Conservation (phyloP, 2,113 vertebrate species). For the Tylochromis polylepis region DNA sequence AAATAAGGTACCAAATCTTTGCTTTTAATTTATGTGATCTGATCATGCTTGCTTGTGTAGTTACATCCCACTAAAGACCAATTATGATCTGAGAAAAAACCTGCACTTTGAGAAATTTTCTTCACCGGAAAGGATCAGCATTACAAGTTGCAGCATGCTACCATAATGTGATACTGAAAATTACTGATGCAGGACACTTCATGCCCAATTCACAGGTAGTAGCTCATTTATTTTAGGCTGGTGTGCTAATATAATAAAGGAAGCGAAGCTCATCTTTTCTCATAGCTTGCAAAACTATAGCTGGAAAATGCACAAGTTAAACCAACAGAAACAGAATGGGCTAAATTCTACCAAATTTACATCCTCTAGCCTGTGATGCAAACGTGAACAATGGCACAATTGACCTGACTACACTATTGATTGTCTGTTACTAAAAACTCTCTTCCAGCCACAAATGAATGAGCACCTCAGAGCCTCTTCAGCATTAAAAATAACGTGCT, state of each 20-base stretch:
- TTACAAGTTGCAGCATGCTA: not conserved
- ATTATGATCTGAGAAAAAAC: too few relatives aligned
- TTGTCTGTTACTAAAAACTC: not conserved
- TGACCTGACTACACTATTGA: slow-evolving; percentile 20
- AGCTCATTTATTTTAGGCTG: not conserved
- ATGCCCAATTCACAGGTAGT: not conserved
- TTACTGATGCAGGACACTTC: not conserved
- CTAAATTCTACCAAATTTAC: not conserved
- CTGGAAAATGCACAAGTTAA: not conserved
- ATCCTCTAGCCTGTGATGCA: not conserved
- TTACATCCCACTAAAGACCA: not conserved
- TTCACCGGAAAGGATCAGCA: not conserved
- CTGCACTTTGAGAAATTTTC: not conserved
- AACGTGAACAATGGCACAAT: not conserved
- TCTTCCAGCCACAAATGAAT: slow-evolving; percentile 1
- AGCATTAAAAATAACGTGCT: not conserved
- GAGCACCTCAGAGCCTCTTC: not conserved
- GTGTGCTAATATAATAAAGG: not conserved
- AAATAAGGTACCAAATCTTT: not conserved
- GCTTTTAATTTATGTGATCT: not conserved
- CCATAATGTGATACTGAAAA: not conserved
- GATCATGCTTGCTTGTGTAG: not conserved
- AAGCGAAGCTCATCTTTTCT: not conserved
- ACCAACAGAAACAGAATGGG: not conserved
- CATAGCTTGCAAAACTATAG: not conserved